phyloP scores from a whole-genome alignment of 2,888 invertebrate genomes.

The Philonicus albiceps region DNA sequence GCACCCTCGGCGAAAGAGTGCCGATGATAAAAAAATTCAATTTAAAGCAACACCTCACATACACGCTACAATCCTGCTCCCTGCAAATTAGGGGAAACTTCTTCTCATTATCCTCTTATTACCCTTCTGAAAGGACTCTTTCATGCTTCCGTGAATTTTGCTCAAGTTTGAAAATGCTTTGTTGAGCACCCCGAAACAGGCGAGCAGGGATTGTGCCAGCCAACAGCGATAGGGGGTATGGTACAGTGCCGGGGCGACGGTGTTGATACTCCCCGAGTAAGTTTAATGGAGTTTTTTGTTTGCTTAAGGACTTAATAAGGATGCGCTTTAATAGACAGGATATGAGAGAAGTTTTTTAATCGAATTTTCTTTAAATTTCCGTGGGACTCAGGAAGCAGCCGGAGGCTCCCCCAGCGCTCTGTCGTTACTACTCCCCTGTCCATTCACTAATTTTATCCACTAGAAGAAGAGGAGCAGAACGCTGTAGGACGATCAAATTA shows the following conservation, averaged over 20 bases:
- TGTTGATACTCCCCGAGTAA: background rate
- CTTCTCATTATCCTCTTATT: constrained; percentile 37
- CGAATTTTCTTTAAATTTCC: constrained; percentile 24
- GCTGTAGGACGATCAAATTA: background rate
- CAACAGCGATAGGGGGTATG: background rate
- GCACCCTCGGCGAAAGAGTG: background rate
- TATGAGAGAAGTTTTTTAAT: constrained; percentile 36
- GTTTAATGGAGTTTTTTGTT: constrained; percentile 35
- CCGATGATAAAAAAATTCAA: constrained; percentile 29
- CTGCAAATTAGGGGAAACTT: constrained; percentile 32
- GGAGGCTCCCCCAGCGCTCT: background rate
- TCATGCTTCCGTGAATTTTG: constrained; percentile 30
- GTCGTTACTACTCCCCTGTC: background rate
- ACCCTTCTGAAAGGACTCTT: constrained; percentile 34
- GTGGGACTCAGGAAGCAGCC: background rate
- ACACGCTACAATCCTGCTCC: constrained; percentile 6
- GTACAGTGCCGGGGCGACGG: background rate
- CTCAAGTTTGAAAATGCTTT: constrained; percentile 34
- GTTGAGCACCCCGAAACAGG: constrained; percentile 27
- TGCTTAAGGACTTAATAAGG: constrained; percentile 37
- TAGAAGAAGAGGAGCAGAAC: background rate
- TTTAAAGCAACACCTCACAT: constrained; percentile 33
- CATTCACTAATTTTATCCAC: background rate
- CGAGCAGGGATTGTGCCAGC: background rate
- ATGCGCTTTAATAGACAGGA: constrained; percentile 35